These are phyloP conservation scores for Callimorpha dominula DNA, from an alignment of 2,888 invertebrate species.

Conservation along the genomic window DNA sequence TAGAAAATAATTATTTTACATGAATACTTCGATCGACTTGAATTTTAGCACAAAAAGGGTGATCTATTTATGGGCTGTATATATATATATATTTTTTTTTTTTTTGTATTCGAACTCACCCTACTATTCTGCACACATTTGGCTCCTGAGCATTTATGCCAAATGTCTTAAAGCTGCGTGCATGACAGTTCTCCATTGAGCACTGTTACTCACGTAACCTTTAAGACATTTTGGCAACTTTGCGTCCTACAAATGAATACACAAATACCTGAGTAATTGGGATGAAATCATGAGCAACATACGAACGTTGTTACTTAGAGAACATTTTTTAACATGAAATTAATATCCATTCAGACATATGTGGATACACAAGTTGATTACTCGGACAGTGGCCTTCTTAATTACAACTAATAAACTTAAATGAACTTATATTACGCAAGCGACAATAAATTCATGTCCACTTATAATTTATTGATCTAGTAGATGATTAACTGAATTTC, in stretches of 20 bases:
- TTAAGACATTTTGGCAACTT: constrained; percentile 28
- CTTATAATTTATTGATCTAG: constrained; percentile 42
- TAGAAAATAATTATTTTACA: too few relatives aligned
- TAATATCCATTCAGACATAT: constrained; percentile 54
- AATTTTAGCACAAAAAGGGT: too few relatives aligned
- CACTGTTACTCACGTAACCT: not conserved
- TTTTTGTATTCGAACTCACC: too few relatives aligned
- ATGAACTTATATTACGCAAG: constrained; percentile 40
- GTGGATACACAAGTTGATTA: constrained; percentile 30
- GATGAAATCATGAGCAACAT: constrained; percentile 13
- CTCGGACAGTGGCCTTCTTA: constrained; percentile 56
- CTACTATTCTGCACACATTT: too few relatives aligned
- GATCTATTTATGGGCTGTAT: too few relatives aligned
- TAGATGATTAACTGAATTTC: constrained; percentile 38
- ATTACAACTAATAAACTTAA: constrained; percentile 47
- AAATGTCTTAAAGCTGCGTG: too few relatives aligned
- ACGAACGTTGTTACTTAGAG: constrained; percentile 6
- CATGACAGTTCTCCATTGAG: too few relatives aligned
- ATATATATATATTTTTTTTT: too few relatives aligned
- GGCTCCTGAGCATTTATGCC: too few relatives aligned
- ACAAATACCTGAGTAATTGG: constrained; percentile 37
- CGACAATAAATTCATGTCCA: constrained; percentile 32
- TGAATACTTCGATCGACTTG: too few relatives aligned
- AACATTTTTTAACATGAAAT: constrained; percentile 33
- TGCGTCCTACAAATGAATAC: constrained; percentile 22